Evolutionary conservation across 2,797 vertebrate genomes (phyloP).

Genomic region (Catamblyrhynchus diadema): DNA sequence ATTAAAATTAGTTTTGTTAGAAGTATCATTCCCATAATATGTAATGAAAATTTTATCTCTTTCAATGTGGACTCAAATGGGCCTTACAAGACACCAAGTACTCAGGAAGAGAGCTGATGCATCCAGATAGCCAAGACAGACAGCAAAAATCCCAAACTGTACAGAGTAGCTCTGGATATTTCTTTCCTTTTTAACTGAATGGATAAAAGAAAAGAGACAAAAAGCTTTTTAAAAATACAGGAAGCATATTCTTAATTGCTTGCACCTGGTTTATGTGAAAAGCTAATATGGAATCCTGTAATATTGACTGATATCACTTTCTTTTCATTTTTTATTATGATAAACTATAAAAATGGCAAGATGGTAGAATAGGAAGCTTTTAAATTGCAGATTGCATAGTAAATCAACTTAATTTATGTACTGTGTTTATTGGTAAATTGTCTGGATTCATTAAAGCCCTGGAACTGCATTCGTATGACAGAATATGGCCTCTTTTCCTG

Average conservation of each 20-base stretch:
- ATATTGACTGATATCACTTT: background rate
- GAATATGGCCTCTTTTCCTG: conserved; percentile 14
- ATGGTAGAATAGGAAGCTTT: background rate
- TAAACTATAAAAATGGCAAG: background rate
- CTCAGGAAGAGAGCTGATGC: background rate
- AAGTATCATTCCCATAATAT: background rate
- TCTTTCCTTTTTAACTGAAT: background rate
- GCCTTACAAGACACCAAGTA: background rate
- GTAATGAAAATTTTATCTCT: background rate
- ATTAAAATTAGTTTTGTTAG: background rate
- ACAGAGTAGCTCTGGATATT: background rate
- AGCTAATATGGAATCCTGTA: background rate
- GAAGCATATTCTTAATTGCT: background rate
- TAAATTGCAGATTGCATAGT: conserved; percentile 8
- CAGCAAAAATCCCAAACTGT: background rate
- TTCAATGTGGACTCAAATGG: background rate
- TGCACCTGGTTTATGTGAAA: conserved; percentile 33
- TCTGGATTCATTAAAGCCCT: conserved; percentile 31
- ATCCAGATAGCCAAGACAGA: background rate
- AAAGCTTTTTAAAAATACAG: background rate
- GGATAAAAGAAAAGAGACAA: background rate
- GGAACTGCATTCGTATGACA: background rate
- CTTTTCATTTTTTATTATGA: background rate
- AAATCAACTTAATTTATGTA: conserved; percentile 30
- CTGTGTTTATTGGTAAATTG: conserved; percentile 5